Evolutionary conservation across 2,797 vertebrate genomes (phyloP).

Genomic region (Halcyon leucocephala): DNA sequence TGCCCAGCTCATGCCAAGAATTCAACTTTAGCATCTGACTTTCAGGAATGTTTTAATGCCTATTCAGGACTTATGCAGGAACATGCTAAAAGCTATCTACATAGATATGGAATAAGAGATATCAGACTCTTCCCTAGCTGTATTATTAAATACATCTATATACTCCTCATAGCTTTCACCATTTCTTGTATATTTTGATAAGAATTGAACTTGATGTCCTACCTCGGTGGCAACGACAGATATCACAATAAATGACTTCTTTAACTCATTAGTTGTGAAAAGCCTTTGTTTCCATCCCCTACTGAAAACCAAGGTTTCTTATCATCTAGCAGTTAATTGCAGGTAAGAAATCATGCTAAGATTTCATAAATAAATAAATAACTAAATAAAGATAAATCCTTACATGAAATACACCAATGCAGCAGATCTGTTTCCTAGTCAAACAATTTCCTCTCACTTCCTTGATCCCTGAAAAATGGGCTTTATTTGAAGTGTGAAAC

Average conservation of each 20-base stretch:
- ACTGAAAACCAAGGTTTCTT: background rate
- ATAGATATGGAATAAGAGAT: background rate
- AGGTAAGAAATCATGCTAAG: background rate
- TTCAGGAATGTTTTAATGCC: background rate
- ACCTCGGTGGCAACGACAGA: background rate
- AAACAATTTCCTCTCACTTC: conserved; percentile 26
- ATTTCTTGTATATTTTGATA: background rate
- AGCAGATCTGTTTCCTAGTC: background rate
- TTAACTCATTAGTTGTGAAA: background rate
- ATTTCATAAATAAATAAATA: background rate
- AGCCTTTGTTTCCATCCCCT: background rate
- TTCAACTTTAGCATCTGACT: background rate
- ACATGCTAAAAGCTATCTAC: background rate
- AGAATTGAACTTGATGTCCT: background rate
- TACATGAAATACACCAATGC: background rate
- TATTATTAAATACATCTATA: background rate
- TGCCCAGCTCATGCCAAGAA: background rate
- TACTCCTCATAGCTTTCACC: background rate
- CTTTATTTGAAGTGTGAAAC: background rate
- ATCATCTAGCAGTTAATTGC: background rate
- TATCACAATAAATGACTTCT: background rate
- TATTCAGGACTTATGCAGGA: background rate
- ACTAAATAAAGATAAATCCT: background rate
- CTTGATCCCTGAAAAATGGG: background rate
- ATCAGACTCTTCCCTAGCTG: background rate